Evolutionary conservation across 2,888 invertebrate species (phyloP).

Genomic region (Germaria angustata): DNA sequence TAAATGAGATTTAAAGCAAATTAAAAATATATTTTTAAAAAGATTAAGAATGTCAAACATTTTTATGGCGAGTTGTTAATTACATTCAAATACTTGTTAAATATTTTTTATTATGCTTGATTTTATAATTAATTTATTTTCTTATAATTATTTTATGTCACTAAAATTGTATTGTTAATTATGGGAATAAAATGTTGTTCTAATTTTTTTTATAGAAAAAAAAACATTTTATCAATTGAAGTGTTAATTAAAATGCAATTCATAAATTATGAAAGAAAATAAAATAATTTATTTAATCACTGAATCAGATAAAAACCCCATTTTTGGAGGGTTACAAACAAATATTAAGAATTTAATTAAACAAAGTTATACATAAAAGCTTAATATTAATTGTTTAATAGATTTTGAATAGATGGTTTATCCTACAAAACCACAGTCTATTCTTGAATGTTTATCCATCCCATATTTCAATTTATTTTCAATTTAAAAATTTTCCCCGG

Average conservation of each 20-base stretch:
- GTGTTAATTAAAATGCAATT: neutral
- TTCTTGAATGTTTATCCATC: too few species aligned
- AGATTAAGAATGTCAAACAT: neutral
- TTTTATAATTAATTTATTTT: constrained; percentile 7
- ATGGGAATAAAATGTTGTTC: constrained; percentile 57
- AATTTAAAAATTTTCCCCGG: too few species aligned
- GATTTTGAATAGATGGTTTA: too few species aligned
- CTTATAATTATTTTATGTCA: constrained; percentile 8
- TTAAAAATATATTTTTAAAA: neutral
- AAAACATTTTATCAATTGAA: neutral
- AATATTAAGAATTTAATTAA: neutral
- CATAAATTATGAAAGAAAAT: constrained; percentile 25
- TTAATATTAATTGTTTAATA: neutral
- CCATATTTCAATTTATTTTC: too few species aligned
- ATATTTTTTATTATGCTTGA: neutral
- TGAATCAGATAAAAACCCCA: constrained; percentile 1
- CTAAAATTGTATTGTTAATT: constrained; percentile 14
- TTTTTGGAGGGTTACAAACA: neutral
- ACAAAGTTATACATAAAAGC: constrained; percentile 4
- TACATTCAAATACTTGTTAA: neutral
- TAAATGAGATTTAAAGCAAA: neutral
- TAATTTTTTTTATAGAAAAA: neutral
- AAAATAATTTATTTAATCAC: constrained; percentile 11
- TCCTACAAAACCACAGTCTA: too few species aligned
- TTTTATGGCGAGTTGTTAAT: neutral